These are phyloP conservation scores for Acleris holmiana DNA, from an alignment of 2,888 invertebrate genomes.

Conservation along the genomic window DNA sequence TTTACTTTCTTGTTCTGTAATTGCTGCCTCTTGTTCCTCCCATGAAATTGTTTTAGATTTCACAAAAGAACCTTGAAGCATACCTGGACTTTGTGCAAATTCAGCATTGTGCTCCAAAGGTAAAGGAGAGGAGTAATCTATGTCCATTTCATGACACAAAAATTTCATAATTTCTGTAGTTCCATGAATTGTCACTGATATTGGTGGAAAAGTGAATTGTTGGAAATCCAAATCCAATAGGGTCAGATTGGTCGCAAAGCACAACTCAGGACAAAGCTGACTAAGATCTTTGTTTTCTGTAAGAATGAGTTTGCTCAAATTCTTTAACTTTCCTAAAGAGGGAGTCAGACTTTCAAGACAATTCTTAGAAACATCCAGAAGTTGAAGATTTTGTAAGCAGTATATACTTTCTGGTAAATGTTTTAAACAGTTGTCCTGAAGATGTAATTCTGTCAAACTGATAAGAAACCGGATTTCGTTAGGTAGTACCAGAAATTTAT, in stretches of 20 bases:
- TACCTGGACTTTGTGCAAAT: slow-evolving; percentile 58
- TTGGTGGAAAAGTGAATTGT: slow-evolving; percentile 87
- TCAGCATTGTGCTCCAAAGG: slow-evolving; percentile 57
- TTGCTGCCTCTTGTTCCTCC: slow-evolving; percentile 87
- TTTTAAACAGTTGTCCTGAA: slow-evolving; percentile 89
- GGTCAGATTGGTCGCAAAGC: slow-evolving; percentile 85
- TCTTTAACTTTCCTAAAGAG: slow-evolving; percentile 85
- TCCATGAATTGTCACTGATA: slow-evolving; percentile 84
- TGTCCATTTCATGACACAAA: slow-evolving; percentile 78
- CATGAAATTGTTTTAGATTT: slow-evolving; percentile 64
- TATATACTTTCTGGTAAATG: slow-evolving; percentile 88
- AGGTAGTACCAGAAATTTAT: slow-evolving; percentile 86
- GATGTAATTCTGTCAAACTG: slow-evolving; percentile 89
- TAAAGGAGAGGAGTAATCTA: slow-evolving; percentile 77
- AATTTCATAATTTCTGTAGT: slow-evolving; percentile 87
- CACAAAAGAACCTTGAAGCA: slow-evolving; percentile 64
- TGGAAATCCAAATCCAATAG: slow-evolving; percentile 86
- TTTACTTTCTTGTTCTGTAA: slow-evolving; percentile 86
- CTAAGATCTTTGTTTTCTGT: slow-evolving; percentile 84
- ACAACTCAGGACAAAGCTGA: slow-evolving; percentile 86
- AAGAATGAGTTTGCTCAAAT: slow-evolving; percentile 85
- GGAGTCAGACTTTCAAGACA: slow-evolving; percentile 86
- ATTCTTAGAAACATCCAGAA: slow-evolving; percentile 90
- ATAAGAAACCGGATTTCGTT: slow-evolving; percentile 86
- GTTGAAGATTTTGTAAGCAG: slow-evolving; percentile 85